These are phyloP conservation scores for Pimpla rufipes DNA, from an alignment of 2,888 invertebrate species.

Conservation along the genomic window DNA sequence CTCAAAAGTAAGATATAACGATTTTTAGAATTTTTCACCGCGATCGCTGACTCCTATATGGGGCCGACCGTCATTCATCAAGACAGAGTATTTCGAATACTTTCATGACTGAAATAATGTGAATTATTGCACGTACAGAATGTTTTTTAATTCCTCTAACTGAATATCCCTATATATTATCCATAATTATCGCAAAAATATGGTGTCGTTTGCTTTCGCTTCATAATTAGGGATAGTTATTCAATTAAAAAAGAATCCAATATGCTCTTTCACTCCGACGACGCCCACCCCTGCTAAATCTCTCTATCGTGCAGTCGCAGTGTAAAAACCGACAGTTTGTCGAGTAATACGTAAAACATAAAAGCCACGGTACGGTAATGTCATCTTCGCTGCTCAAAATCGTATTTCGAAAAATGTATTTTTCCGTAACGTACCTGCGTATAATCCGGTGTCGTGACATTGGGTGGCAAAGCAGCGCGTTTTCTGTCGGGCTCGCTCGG, in stretches of 20 bases:
- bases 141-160: too few relatives aligned
- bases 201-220: too few relatives aligned
- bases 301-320: neutral
- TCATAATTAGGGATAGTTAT: too few relatives aligned
- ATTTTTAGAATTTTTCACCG: neutral
- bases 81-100: too few relatives aligned
- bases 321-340: neutral
- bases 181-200: too few relatives aligned
- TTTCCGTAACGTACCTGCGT: slow-evolving; percentile 83
- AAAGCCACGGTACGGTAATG: neutral
- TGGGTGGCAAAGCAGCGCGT: slow-evolving; percentile 79
- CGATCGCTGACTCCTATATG: neutral
- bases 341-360: neutral
- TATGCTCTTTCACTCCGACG: too few relatives aligned
- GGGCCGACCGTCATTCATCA: too few relatives aligned
- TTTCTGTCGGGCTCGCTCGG: slow-evolving; percentile 80
- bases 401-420: slow-evolving; percentile 14
- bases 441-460: slow-evolving; percentile 85
- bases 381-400: slow-evolving; percentile 23
- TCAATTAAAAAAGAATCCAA: too few relatives aligned
- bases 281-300: neutral
- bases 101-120: too few relatives aligned
- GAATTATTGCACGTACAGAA: too few relatives aligned
- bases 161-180: too few relatives aligned
- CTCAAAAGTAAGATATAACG: neutral